Evolutionary conservation across 1,140 invertebrate species (phyloP).

Genomic region (Megalopta genalis): DNA sequence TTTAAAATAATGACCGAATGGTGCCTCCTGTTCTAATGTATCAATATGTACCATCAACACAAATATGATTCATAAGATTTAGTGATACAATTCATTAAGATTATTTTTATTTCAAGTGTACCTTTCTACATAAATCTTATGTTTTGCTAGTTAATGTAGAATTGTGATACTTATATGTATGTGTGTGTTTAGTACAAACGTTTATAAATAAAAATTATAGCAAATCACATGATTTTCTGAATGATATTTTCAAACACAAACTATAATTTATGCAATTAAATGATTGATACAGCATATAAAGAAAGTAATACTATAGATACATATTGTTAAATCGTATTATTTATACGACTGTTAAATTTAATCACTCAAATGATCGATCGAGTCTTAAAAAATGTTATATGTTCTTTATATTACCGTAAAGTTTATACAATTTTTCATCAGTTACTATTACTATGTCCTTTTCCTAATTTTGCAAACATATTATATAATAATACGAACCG

Average conservation of each 20-base stretch:
- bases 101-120: constrained; percentile 7
- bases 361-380: too few relatives aligned
- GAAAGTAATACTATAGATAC: background rate
- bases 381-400: too few relatives aligned
- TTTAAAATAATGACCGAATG: constrained; percentile 3
- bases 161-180: constrained; percentile 35
- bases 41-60: background rate
- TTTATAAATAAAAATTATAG: constrained; percentile 33
- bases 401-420: too few relatives aligned
- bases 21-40: background rate
- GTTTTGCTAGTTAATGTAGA: constrained; percentile 23
- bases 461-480: too few relatives aligned
- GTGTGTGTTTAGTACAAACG: constrained; percentile 29
- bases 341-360: too few relatives aligned
- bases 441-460: too few relatives aligned
- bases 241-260: background rate
- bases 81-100: background rate
- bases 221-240: constrained; percentile 3
- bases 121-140: background rate
- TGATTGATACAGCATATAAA: background rate
- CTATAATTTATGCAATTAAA: background rate
- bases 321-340: too few relatives aligned
- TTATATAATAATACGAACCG: too few relatives aligned
- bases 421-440: too few relatives aligned
- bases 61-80: background rate